Evolutionary conservation across 1,140 invertebrate species (phyloP), one percentile per base, ranked within the genome.

Genomic region (Drepana arcuata): DNA sequence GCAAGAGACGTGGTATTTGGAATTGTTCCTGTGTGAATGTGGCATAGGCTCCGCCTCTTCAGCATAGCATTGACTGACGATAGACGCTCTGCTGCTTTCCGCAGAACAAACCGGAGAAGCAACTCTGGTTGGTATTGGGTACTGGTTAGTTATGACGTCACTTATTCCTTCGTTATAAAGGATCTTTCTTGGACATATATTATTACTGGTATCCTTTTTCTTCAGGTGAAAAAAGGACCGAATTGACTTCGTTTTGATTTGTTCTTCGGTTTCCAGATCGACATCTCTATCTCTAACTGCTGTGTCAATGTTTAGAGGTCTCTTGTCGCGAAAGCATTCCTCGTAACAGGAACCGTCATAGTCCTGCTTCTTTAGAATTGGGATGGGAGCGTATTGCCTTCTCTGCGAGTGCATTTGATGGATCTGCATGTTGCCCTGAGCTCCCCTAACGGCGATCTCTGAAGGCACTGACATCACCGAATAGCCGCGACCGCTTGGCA

Each of bases 101-200:
- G 2, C 6, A 15, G 2, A 31, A 13, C 5, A 14, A 18, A 33
- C 23, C 14, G 32, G 16, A 7, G 34, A 27, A 1, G 25, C 0
- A 3, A 12, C 23, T 10, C 25, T 14, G 4, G 9, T 21, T 7
- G 16, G 5, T 7, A 14, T 14, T 12, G 35, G 36, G 13, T 25
- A 36, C 3, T 41, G 24, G 16, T 36, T 34, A n/a, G 35, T 39
- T 3, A 45, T 23, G 2, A 16, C n/a, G 7, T 58, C 55, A 14
- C 38, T 48, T 15, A 58, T 58, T 5, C 55, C 55, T 32, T 58
- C 50, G 18, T 58, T 54, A 28, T 58, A 58, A 6, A 52, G 11
- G n/a, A 31, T 43, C 18, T 18, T 52, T 34, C 37, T 36, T 15
- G 34, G 11, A 3, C 15, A 13, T 4, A 14, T 9, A 10, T 24